Percentiles rank a stretch among this genome's conserved stretches.
These are phyloP conservation scores for Hestina assimilis DNA, from an alignment of 1,140 invertebrate genomes.

Conservation along the genomic window DNA sequence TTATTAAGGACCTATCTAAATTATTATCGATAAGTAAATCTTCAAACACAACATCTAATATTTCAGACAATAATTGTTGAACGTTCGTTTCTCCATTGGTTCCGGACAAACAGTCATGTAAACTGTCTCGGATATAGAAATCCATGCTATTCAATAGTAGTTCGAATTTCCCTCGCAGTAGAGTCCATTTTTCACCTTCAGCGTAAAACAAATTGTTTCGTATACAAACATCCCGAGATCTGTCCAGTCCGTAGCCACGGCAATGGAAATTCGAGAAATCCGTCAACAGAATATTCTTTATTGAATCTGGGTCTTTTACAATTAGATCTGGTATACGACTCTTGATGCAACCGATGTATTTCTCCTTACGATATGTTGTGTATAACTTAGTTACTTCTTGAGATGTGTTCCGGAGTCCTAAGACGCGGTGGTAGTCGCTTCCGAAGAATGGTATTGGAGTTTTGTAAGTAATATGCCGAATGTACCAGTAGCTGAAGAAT, in stretches of 20 bases:
- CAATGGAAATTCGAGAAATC: constrained; percentile 78
- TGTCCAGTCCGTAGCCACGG: constrained; percentile 68
- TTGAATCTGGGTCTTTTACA: constrained; percentile 77
- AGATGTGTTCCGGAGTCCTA: constrained; percentile 49
- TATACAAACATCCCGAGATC: constrained; percentile 74
- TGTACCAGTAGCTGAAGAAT: constrained; percentile 72
- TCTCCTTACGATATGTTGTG: constrained; percentile 44
- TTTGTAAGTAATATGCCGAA: constrained; percentile 62
- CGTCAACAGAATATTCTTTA: constrained; percentile 78
- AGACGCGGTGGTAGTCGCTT: constrained; percentile 59
- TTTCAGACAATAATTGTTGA: constrained; percentile 64
- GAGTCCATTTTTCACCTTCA: constrained; percentile 69
- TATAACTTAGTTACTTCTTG: constrained; percentile 62
- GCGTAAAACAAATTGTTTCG: constrained; percentile 74
- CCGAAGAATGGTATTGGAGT: constrained; percentile 59
- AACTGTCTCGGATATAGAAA: constrained; percentile 49
- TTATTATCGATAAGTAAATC: constrained; percentile 59
- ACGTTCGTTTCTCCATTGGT: constrained; percentile 70
- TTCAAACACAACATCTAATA: constrained; percentile 68
- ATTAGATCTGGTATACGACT: constrained; percentile 77
- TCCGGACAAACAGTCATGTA: constrained; percentile 68
- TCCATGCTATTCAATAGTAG: constrained; percentile 52
- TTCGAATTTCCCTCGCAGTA: constrained; percentile 53
- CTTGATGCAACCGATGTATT: constrained; percentile 72
- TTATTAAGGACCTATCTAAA: constrained; percentile 45